Base-by-base conservation (phyloP, 2,888 invertebrate species). In the Amphipoea oculea region DNA sequence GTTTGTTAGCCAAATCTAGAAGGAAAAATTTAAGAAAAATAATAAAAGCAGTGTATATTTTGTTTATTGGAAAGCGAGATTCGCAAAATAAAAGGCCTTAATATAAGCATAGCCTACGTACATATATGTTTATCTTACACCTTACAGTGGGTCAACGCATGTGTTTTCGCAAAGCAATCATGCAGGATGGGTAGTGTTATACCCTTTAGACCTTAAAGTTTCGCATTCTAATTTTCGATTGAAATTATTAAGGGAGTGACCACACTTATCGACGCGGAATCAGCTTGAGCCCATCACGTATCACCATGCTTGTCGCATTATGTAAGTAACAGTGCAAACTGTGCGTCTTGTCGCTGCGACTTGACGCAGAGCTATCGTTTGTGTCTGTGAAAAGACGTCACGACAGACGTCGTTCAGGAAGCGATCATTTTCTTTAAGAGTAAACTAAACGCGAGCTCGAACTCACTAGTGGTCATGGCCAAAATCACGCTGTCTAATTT, bases 1-100 rank as follows among this genome's bases (percentile, higher is more conserved):
- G 63, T 69, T 76, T 69, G 68, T 69, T 80, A 81, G 54, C 76
- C 23, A 75, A 45, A 76, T 81, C 73, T 75, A 75, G 68, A 54
- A 80, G 23, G 60, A 81, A 73, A 79, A 79, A 66, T 57, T 57
- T 66, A 65, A 79, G 57, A 67, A 68, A 75, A 63, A 76, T 23
- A 76, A 48, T 76, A 54, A 54, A 80, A 82, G 82, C 82, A 69
- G 20, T 63, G 48, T 60, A 66, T 48, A 36, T 48, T 76, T 76
- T 17, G 45, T 65, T 9, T 63, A 76, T 40, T 23, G n/a, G 17
- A 60, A 78, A 68, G 29, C 48, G 6, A 57, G 45, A 40, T 66
- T 36, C n/a, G 14, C 45, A 57, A 54, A 75, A 9, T 42, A 68
- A 40, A 73, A 73, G 12, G 5, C 1, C 17, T 73, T n/a, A 40